Evolutionary conservation across 2,113 vertebrate genomes (phyloP).

Genomic region (Mus musculus): DNA sequence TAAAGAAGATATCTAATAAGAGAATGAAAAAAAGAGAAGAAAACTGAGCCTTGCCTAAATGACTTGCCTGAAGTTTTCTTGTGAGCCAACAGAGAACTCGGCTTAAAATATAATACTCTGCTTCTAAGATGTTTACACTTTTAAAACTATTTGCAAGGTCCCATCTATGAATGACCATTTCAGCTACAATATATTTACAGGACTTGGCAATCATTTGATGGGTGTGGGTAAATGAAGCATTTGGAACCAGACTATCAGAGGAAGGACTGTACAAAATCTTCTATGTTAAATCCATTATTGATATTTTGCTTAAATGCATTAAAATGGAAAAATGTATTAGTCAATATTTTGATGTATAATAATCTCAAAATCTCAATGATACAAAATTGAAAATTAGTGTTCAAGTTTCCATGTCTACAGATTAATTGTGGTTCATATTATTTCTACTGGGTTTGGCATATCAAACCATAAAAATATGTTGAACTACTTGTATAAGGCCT

Average conservation of each 20-base stretch:
- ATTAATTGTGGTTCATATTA: not conserved
- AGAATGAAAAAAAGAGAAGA: too few relatives aligned
- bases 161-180: not conserved
- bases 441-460: not conserved
- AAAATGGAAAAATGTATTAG: not conserved
- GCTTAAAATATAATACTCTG: not conserved
- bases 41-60: not conserved
- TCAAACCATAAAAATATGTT: not conserved
- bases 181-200: not conserved
- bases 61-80: not conserved
- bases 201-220: not conserved
- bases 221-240: not conserved
- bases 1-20: too few relatives aligned
- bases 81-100: not conserved
- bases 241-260: not conserved
- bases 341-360: not conserved
- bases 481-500: not conserved
- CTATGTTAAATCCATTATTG: not conserved
- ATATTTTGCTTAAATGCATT: too few relatives aligned
- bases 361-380: constrained; percentile 2
- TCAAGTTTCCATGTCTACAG: not conserved
- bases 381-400: not conserved
- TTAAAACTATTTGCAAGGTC: not conserved
- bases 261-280: not conserved
- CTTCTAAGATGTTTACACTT: not conserved